These are phyloP conservation scores for Leucoraja erinaceus DNA, from an alignment of 2,113 vertebrate genomes.

Conservation along the genomic window DNA sequence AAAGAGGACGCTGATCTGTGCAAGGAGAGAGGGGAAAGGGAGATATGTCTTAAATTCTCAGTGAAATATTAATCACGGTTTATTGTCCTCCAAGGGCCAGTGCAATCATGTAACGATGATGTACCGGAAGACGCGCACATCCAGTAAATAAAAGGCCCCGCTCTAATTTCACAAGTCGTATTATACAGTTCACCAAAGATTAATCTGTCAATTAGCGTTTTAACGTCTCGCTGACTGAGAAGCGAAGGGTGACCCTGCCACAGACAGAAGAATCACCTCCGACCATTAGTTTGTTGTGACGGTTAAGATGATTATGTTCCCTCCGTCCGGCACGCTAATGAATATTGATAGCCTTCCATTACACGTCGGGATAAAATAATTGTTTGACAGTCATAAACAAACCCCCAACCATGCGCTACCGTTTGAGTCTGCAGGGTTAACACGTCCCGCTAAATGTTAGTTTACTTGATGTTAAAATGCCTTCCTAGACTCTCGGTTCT, in stretches of 20 bases:
- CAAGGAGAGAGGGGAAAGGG: neutral
- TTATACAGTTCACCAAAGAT: conserved; percentile 34
- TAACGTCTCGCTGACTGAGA: neutral
- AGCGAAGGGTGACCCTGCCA: neutral
- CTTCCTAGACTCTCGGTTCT: neutral
- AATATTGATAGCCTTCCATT: conserved; percentile 5
- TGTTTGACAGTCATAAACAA: neutral
- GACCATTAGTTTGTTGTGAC: neutral
- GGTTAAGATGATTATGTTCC: conserved; percentile 19
- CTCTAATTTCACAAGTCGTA: conserved; percentile 20
- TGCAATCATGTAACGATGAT: conserved; percentile 5
- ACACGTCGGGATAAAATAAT: neutral
- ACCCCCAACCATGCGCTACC: neutral
- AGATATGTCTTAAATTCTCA: neutral
- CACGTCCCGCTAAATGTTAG: neutral
- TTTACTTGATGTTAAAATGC: neutral
- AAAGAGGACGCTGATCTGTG: neutral
- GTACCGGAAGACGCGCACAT: neutral
- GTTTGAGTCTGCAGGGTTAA: neutral
- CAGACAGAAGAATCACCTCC: neutral
- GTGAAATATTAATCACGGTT: conserved; percentile 32
- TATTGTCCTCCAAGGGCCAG: conserved; percentile 18
- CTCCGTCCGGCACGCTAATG: neutral
- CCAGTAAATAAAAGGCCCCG: conserved; percentile 10
- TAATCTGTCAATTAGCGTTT: conserved; percentile 31